phyloP scores from a whole-genome alignment of 2,888 invertebrate genomes.

The Pediacus dermestoides region DNA sequence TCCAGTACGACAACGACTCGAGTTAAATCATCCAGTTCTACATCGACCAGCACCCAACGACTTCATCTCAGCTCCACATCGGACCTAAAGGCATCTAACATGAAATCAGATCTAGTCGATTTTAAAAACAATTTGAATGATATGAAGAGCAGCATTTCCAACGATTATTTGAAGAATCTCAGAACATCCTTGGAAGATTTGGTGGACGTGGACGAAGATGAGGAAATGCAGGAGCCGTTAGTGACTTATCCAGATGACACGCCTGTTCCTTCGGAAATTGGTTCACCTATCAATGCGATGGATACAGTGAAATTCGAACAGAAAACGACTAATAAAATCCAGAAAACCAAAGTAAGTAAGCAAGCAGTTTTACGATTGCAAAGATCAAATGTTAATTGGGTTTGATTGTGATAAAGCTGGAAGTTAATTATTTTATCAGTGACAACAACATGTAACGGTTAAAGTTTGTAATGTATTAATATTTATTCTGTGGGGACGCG shows the following conservation, averaged over 20 bases:
- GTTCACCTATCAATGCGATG: conserved; percentile 44
- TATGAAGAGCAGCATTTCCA: conserved; percentile 67
- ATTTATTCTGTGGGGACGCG: conserved; percentile 9
- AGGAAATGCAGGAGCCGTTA: conserved; percentile 57
- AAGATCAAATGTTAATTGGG: too few relatives aligned
- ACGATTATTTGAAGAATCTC: conserved; percentile 44
- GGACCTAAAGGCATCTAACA: conserved; percentile 78
- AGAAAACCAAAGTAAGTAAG: conserved; percentile 66
- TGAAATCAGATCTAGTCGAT: conserved; percentile 75
- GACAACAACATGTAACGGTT: too few relatives aligned
- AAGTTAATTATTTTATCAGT: too few relatives aligned
- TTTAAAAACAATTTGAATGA: conserved; percentile 82
- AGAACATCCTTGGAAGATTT: conserved; percentile 76
- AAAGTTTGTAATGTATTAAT: conserved; percentile 13
- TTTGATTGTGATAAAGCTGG: too few relatives aligned
- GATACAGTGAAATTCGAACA: conserved; percentile 80
- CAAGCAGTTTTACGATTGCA: conserved; percentile 6
- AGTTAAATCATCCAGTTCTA: conserved; percentile 55
- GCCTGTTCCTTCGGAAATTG: conserved; percentile 57
- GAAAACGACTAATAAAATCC: conserved; percentile 75
- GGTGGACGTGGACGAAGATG: conserved; percentile 58
- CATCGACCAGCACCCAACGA: conserved; percentile 40
- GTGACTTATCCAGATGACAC: conserved; percentile 83
- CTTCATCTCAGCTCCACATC: conserved; percentile 49
- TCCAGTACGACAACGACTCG: conserved; percentile 58